These are phyloP conservation scores for Orientallactaga bullata DNA, from an alignment of 2,113 vertebrate species.

Conservation along the genomic window DNA sequence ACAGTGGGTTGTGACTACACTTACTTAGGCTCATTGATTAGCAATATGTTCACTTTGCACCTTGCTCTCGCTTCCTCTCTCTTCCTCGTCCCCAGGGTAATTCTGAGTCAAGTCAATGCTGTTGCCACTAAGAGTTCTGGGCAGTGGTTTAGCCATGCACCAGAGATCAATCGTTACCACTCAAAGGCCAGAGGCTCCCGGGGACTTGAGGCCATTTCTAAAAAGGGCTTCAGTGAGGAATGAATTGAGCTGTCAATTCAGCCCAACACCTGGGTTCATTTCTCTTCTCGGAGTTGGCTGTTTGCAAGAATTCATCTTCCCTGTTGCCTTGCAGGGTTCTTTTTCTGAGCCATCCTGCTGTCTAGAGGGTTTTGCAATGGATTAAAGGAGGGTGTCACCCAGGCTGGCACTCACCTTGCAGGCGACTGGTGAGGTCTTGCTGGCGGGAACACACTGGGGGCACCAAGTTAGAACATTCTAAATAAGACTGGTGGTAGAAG, in stretches of 20 bases:
- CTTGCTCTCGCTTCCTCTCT: neutral
- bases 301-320: neutral
- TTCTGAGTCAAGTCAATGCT: neutral
- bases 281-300: neutral
- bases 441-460: rapidly evolving
- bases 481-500: neutral
- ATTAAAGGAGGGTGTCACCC: neutral
- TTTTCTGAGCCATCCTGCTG: rapidly evolving
- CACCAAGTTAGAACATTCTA: neutral
- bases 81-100: neutral
- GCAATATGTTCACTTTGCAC: neutral
- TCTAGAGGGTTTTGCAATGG: neutral
- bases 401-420: rapidly evolving
- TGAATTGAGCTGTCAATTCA: slow-evolving; percentile 10
- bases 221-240: neutral
- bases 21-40: rapidly evolving
- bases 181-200: slow-evolving; percentile 31
- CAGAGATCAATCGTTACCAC: neutral
- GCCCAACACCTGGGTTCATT: neutral
- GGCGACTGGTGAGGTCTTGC: neutral
- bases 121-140: neutral
- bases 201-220: slow-evolving; percentile 32
- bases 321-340: neutral
- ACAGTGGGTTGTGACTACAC: rapidly evolving
- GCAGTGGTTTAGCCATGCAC: neutral